Evolutionary conservation across 2,113 vertebrate species (phyloP), one percentile per base, ranked within the genome.

Genomic region (Ivindomyrus marchei): DNA sequence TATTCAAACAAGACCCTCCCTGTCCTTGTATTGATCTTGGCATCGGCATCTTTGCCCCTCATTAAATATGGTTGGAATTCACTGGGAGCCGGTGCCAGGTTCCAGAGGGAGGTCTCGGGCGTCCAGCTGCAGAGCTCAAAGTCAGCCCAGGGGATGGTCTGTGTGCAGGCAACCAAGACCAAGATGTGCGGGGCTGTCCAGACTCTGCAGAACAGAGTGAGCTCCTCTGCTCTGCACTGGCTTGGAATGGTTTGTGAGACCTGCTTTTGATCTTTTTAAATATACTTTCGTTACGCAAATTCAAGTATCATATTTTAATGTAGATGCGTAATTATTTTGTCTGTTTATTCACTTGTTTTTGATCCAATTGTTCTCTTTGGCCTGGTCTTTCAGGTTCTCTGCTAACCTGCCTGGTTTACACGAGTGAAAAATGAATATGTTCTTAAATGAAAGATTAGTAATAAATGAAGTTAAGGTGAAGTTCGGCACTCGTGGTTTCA

Each of bases 21-120:
- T 89, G 89, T 80, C 52, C 17, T 74, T 58, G 24, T 88, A 91
- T 89, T 91, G 89, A 91, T 88, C 80, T 89, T 91, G 91, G 89
- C 89, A 85, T 86, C 47, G 45, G 66, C 83, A 80, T 88, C 36
- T 70, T 13, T 5, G 66, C 47, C 88, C 90, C 11, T 46, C 17
- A 62, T 86, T 49, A 90, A 89, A 83, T 89, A 83, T 90, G 83
- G 89, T 83, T 88, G 89, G 88, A 91, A 90, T 91, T 89, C 89
- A 58, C 91, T 89, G 58, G 90, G 42, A 56, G 50, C 27, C 31
- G 1, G 31, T 56, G 52, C 52, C 31, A 56, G 66, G 46, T 39
- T 50, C 46, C 66, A 52, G 45, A 36, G 46, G 19, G 4, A 56
- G 49, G 13, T 36, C 27, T 56, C 6, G 1, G 21, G 50, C 11